Evolutionary conservation across 2,113 vertebrate species (phyloP), one percentile per base, ranked within the genome.

Genomic region (Sorex araneus): DNA sequence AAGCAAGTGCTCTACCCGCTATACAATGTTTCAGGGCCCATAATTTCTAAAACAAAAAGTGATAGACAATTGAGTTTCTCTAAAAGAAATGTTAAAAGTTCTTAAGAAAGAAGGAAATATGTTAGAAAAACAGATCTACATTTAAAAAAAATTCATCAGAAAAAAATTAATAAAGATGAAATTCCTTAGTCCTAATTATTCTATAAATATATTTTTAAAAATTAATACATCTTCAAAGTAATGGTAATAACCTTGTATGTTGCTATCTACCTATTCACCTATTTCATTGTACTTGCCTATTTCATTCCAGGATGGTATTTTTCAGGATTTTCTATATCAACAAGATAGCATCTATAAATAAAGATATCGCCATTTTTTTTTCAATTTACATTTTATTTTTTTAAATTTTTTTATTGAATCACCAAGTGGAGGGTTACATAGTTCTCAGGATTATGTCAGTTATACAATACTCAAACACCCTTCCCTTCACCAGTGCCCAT

Each of bases 31-130:
- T 10, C 47, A 50, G 47, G 9, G 47, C 47, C 47, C 47, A 50
- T 50, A 10, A 13, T 50, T 50, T 50, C 47, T 50, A 12, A 13
- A 50, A 50, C 47, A 50, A 50, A 13, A 50, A 50, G 47, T 36
- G 47, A 23, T 63, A 79, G 25, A 28, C n/a, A 50, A 18, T 28
- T 73, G 27, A 84, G 36, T 5, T 74, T 0, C 0, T 16, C 23
- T 34, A 40, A 64, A 91, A 78, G 40, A 91, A 57, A 91, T 43
- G 6, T 27, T 40, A 40, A 40, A 27, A 81, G 8, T n/a, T 60
- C n/a, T 94, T 87, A 27, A 93, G 30, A 86, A 57, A 66, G 74
- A 85, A 87, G 23, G 25, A 45, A 85, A 75, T n/a, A 87, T n/a
- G 3, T 50, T 2, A 66, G 74, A 89, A 91, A 57, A 10, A 34